Evolutionary conservation across 2,888 invertebrate genomes (phyloP).

Genomic region (Nomada flava): DNA sequence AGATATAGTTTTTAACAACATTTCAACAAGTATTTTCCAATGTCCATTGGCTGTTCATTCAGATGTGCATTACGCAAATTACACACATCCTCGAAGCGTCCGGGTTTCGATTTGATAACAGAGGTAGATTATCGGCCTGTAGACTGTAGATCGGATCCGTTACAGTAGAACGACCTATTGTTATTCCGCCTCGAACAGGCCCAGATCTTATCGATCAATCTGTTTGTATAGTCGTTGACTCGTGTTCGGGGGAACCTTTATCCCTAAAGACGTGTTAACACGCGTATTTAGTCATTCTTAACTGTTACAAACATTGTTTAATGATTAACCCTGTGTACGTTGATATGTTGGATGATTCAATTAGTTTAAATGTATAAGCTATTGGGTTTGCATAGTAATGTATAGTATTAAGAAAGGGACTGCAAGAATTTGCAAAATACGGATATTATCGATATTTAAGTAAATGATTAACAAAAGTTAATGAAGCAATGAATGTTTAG

Average conservation of each 20-base stretch:
- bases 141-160: constrained; percentile 29
- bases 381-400: not conserved
- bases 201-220: constrained; percentile 42
- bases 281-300: constrained; percentile 2
- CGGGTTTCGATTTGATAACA: constrained; percentile 20
- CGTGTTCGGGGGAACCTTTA: constrained; percentile 16
- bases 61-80: constrained; percentile 42
- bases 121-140: constrained; percentile 14
- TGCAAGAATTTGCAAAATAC: too few species aligned
- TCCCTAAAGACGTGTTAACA: constrained; percentile 5
- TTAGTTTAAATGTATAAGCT: not conserved
- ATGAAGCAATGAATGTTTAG: too few species aligned
- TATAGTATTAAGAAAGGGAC: too few species aligned
- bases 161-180: constrained; percentile 17
- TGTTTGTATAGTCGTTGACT: constrained; percentile 13
- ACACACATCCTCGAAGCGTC: not conserved
- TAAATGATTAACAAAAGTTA: too few species aligned
- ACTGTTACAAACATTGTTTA: not conserved
- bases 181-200: constrained; percentile 9
- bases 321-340: not conserved
- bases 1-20: too few species aligned
- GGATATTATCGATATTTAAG: too few species aligned
- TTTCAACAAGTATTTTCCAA: too few species aligned
- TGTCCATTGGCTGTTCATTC: not conserved
- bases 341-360: not conserved